Evolutionary conservation across 2,797 vertebrate species (phyloP).

Genomic region (Peromyscus nudipes): DNA sequence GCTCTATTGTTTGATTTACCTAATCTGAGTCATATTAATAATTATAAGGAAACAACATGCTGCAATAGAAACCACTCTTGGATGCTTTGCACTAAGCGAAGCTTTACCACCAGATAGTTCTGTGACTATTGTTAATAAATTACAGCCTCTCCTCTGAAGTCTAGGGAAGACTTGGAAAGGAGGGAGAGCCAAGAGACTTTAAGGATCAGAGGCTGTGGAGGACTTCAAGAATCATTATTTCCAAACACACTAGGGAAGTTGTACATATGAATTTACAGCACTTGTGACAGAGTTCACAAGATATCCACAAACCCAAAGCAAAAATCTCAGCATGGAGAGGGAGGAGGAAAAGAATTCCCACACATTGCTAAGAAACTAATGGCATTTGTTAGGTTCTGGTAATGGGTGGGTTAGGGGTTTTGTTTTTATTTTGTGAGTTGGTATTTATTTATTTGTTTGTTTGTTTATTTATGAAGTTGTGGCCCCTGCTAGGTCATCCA

Average conservation of each 20-base stretch:
- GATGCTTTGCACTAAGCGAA: not conserved
- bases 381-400: not conserved
- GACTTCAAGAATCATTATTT: not conserved
- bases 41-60: not conserved
- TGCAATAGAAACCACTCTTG: not conserved
- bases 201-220: not conserved
- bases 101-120: not conserved
- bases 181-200: not conserved
- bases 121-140: not conserved
- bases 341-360: not conserved
- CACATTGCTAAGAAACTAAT: not conserved
- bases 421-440: not conserved
- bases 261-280: not conserved
- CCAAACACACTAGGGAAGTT: not conserved
- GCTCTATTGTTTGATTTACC: not conserved
- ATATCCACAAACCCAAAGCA: no score
- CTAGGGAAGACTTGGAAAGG: not conserved
- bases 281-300: not conserved
- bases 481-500: not conserved
- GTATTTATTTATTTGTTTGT: not conserved
- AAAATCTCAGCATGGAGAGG: not conserved
- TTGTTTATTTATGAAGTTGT: not conserved
- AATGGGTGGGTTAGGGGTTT: not conserved
- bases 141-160: not conserved
- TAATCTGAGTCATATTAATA: constrained; percentile 17